Percentiles rank a stretch among this genome's conserved stretches.
These are phyloP conservation scores for Drosophila eugracilis DNA, from an alignment of 1,140 invertebrate species.

Conservation along the genomic window DNA sequence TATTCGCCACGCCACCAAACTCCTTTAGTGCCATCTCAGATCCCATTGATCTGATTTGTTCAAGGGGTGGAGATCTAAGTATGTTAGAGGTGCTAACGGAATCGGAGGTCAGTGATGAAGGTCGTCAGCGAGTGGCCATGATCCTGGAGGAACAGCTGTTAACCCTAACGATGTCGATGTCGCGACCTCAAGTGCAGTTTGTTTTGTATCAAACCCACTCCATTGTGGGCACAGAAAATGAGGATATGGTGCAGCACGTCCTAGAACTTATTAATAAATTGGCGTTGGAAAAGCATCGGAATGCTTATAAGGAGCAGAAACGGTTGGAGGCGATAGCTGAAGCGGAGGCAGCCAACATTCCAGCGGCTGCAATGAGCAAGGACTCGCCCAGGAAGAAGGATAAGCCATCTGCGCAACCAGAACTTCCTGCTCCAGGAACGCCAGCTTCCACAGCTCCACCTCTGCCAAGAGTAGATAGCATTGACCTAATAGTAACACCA, in stretches of 20 bases:
- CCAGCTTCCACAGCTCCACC: background rate
- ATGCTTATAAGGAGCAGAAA: constrained; percentile 70
- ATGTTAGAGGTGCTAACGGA: constrained; percentile 89
- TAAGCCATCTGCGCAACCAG: constrained; percentile 49
- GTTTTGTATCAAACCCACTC: constrained; percentile 90
- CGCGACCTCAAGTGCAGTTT: constrained; percentile 89
- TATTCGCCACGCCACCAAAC: constrained; percentile 90
- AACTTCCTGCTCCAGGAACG: constrained; percentile 15
- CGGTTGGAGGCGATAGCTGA: constrained; percentile 77
- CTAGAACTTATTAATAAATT: constrained; percentile 87
- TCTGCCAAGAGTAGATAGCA: constrained; percentile 60
- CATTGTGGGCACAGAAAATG: constrained; percentile 88
- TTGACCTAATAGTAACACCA: constrained; percentile 85
- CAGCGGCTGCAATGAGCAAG: constrained; percentile 70
- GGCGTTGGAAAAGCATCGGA: constrained; percentile 87
- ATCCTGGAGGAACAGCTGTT: constrained; percentile 89
- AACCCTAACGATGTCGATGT: constrained; percentile 88
- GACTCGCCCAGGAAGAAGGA: constrained; percentile 75
- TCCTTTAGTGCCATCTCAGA: constrained; percentile 91
- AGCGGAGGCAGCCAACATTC: constrained; percentile 75
- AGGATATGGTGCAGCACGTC: constrained; percentile 87
- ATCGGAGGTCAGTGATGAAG: constrained; percentile 87
- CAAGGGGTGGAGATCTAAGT: constrained; percentile 88
- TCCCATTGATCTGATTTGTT: constrained; percentile 90
- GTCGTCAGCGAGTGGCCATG: constrained; percentile 86